Evolutionary conservation across 2,888 invertebrate species (phyloP).

Genomic region (Lordiphosa fenestrarum): DNA sequence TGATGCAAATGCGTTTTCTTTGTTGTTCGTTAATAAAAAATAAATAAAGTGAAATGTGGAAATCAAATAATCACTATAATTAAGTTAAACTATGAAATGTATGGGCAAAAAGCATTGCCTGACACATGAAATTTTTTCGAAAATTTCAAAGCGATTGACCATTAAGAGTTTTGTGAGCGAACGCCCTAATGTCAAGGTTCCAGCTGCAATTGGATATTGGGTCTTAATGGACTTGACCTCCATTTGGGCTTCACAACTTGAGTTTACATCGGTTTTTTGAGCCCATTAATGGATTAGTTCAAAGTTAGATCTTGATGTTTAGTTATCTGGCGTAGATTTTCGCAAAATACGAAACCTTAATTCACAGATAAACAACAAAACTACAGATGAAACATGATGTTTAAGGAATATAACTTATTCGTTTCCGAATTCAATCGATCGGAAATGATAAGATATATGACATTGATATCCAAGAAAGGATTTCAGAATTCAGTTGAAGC

Average conservation of each 20-base stretch:
- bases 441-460: no score
- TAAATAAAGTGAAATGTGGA: conserved; percentile 15
- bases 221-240: conserved; percentile 43
- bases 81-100: background rate
- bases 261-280: conserved; percentile 2
- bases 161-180: conserved; percentile 11
- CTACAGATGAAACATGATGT: no score
- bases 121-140: conserved; percentile 25
- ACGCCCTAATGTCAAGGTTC: conserved; percentile 60
- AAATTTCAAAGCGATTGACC: conserved; percentile 22
- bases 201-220: conserved; percentile 16
- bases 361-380: no score
- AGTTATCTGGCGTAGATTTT: no score
- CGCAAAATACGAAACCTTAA: no score
- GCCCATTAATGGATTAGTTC: background rate
- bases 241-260: conserved; percentile 27
- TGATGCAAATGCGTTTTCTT: conserved; percentile 1
- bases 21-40: no score
- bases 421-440: no score
- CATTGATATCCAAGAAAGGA: no score
- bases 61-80: conserved; percentile 13
- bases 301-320: background rate
- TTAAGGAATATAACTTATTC: no score
- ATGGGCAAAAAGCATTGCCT: conserved; percentile 36
- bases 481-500: no score